phyloP scores from a whole-genome alignment of 2,113 vertebrate genomes.

The Engystomops pustulosus region DNA sequence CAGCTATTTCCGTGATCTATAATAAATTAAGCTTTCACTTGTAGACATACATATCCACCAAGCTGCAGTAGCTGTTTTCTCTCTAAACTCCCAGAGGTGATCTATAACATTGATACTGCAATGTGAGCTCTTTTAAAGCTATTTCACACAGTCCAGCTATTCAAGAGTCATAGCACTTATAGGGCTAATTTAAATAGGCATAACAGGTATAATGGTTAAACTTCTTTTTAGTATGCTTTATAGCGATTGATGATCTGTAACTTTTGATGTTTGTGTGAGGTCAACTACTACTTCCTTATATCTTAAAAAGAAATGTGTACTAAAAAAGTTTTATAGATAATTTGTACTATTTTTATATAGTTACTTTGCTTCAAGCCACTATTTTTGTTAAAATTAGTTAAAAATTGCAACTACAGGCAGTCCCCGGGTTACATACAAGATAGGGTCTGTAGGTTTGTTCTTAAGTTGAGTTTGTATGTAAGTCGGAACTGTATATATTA shows the following conservation, averaged over 20 bases:
- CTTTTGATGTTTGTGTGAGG: too few species aligned
- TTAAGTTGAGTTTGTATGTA: too few species aligned
- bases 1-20: neutral
- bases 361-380: too few species aligned
- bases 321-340: too few species aligned
- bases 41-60: neutral
- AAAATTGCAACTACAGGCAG: too few species aligned
- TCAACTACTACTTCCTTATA: too few species aligned
- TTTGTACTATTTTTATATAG: too few species aligned
- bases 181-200: neutral
- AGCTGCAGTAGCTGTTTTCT: neutral
- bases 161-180: neutral
- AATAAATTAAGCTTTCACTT: neutral
- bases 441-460: too few species aligned
- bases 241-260: neutral
- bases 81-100: neutral
- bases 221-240: neutral
- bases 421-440: too few species aligned
- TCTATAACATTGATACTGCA: neutral
- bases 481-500: too few species aligned
- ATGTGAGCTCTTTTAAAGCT: neutral
- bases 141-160: neutral
- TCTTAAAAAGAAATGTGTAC: too few species aligned
- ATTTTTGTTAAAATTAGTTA: too few species aligned
- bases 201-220: neutral